These are phyloP conservation scores for Ridgeia piscesae DNA, from an alignment of 1,140 invertebrate species.

Conservation along the genomic window DNA sequence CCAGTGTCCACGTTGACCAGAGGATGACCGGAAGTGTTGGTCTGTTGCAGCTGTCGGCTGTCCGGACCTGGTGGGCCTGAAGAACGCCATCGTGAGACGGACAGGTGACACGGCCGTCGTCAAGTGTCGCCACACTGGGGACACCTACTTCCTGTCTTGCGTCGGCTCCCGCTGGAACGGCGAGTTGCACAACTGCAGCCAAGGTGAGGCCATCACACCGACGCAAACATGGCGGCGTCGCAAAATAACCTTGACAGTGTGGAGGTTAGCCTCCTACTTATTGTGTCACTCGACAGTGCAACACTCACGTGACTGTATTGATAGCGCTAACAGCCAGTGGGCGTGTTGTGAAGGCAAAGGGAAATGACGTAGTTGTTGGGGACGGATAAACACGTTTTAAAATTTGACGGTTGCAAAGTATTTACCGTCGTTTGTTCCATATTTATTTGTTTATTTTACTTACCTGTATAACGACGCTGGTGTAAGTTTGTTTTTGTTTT, in stretches of 20 bases:
- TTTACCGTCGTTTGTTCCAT: background rate
- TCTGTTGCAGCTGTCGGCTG: slow-evolving; percentile 24
- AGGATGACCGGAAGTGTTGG: background rate
- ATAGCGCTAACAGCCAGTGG: background rate
- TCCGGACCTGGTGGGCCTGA: slow-evolving; percentile 12
- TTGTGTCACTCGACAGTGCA: background rate
- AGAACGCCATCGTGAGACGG: slow-evolving; percentile 16
- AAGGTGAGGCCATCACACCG: slow-evolving; percentile 6
- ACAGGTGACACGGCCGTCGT: slow-evolving; percentile 24
- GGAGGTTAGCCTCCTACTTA: background rate
- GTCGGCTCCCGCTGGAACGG: slow-evolving; percentile 22
- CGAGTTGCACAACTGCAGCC: slow-evolving; percentile 17
- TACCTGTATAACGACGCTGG: background rate
- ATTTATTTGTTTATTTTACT: background rate
- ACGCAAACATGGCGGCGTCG: background rate
- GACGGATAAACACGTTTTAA: background rate
- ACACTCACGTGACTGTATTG: background rate
- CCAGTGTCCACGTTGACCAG: no score
- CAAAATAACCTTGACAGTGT: background rate
- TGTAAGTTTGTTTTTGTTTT: background rate
- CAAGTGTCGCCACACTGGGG: slow-evolving; percentile 26
- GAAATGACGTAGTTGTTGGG: no score
- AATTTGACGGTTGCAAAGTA: background rate
- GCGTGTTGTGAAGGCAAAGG: background rate
- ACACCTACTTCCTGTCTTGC: slow-evolving; percentile 31